Evolutionary conservation across 2,888 invertebrate species (phyloP), one percentile per base, ranked within the genome.

Genomic region (Meliscaeva auricollis): DNA sequence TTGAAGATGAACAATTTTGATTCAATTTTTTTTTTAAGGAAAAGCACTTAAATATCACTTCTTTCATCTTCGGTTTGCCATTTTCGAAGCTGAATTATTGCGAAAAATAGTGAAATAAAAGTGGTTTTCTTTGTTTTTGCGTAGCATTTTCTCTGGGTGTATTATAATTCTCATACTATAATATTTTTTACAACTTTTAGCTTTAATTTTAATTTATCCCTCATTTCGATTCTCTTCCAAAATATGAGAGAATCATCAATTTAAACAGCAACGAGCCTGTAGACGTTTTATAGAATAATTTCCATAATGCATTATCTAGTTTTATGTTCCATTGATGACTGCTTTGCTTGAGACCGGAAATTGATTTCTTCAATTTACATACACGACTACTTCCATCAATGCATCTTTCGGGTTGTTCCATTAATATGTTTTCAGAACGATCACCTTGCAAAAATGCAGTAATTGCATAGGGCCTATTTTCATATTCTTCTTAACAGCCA

Each of bases 191-290:
- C n/a, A n/a, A n/a, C n/a, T n/a, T n/a, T n/a, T n/a, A n/a, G n/a
- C n/a, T n/a, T n/a, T 44, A 46, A 66, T 56, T 76, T 56, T 9
- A n/a, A 32, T 44, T 7, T 20, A 3, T 41, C 41, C 13, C 41
- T 8, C 3, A 3, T 41, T 41, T 41, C 41, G 13, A 3, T 41
- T 41, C 7, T 13, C 13, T 41, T 41, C 41, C 41, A 41, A 41
- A 41, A 13, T 11, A 41, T 41, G 13, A 41, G 8, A 5, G 7
- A 13, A 8, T 41, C 41, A 41, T 41, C 41, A 11, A 41, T 8
- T 3, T 41, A 41, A 11, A 41, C 41, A 41, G 5, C 41, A 41
- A 41, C 13, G 3, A 41, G 7, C 8, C 7, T 41, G 41, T 13
- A 41, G 7, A 41, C 41, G 3, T 13, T 41, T 41, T 3, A 41